phyloP scores from a whole-genome alignment of 1,140 invertebrate species.

The Microplitis mediator region DNA sequence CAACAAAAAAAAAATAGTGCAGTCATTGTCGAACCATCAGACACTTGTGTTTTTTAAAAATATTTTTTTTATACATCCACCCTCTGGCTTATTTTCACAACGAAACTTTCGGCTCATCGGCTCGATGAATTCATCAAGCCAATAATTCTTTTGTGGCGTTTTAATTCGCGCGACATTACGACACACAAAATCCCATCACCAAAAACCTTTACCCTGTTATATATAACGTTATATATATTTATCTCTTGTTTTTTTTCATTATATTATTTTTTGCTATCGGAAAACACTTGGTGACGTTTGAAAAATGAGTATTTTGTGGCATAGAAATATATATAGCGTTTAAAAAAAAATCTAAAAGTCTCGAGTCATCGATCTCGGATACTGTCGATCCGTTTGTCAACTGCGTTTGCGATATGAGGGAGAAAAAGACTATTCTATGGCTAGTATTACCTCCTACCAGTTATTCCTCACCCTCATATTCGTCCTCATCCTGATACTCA shows the following conservation, averaged over 20 bases:
- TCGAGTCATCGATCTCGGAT: conserved; percentile 39
- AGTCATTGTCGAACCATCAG: conserved; percentile 26
- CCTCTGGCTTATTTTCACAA: neutral
- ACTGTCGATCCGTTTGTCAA: conserved; percentile 33
- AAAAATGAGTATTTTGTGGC: conserved; percentile 33
- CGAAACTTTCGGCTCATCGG: conserved; percentile 20
- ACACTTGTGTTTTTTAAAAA: neutral
- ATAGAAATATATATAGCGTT: neutral
- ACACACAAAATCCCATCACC: conserved; percentile 17
- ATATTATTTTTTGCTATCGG: conserved; percentile 23
- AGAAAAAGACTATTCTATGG: conserved; percentile 10
- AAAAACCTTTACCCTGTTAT: neutral
- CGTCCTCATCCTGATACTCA: neutral
- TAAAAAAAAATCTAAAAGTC: conserved; percentile 32
- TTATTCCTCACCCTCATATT: neutral
- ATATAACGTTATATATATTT: too few species aligned
- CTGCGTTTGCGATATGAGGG: conserved; percentile 17
- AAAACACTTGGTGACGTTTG: conserved; percentile 28
- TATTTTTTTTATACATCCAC: neutral
- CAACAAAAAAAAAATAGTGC: conserved; percentile 10
- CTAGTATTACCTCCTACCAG: neutral
- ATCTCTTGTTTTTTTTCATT: neutral
- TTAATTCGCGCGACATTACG: conserved; percentile 21
- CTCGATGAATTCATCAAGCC: conserved; percentile 28
- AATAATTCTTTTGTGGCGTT: conserved; percentile 16